These are phyloP conservation scores for Alectura lathami DNA, from an alignment of 2,113 vertebrate genomes.

Conservation along the genomic window DNA sequence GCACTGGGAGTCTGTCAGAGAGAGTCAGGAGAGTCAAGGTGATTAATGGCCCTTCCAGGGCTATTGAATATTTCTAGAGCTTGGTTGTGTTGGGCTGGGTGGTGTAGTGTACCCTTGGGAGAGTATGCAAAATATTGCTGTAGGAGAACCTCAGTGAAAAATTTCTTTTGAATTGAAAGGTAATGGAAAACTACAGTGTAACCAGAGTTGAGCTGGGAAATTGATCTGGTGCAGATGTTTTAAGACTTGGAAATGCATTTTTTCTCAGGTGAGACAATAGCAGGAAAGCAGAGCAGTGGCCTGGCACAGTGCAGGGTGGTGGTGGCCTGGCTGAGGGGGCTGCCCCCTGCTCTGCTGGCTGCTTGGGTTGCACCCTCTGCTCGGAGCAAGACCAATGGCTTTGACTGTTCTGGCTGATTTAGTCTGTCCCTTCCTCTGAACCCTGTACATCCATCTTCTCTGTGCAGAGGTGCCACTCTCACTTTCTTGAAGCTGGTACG, in stretches of 20 bases:
- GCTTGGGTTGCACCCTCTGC: background rate
- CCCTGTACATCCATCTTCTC: background rate
- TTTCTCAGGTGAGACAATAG: accelerated
- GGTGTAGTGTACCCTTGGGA: accelerated
- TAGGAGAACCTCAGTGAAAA: background rate
- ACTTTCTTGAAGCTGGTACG: background rate
- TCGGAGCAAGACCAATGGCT: background rate
- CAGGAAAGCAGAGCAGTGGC: background rate
- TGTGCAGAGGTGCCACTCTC: background rate
- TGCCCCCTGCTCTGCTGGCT: background rate
- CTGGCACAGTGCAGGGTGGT: background rate
- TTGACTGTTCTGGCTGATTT: background rate
- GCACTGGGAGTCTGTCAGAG: background rate
- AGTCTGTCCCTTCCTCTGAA: background rate
- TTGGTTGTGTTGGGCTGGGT: background rate
- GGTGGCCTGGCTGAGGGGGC: background rate
- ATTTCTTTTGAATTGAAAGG: background rate
- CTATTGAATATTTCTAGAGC: background rate
- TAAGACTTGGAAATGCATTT: background rate
- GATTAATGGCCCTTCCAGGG: background rate
- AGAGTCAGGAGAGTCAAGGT: background rate
- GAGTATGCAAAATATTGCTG: background rate
- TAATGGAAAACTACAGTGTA: background rate
- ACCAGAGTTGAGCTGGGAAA: background rate
- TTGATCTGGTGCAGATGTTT: background rate